Evolutionary conservation across 2,888 invertebrate species (phyloP).

Genomic region (Apodemia hepburni): DNA sequence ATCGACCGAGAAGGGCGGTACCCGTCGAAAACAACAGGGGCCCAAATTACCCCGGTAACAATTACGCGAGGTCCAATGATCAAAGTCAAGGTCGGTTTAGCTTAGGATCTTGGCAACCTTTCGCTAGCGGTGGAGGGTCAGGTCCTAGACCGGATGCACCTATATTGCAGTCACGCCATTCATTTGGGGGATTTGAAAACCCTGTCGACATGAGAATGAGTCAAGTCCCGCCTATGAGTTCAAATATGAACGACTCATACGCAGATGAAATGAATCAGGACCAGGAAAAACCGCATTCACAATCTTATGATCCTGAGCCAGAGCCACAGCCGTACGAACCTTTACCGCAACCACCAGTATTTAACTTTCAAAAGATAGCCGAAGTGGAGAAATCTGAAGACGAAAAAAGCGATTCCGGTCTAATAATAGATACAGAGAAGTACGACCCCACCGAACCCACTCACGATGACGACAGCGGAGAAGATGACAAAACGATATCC

Average conservation of each 20-base stretch:
- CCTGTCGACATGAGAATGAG: conserved; percentile 61
- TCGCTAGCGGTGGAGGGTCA: conserved; percentile 28
- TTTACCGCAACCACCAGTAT: conserved; percentile 57
- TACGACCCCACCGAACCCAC: conserved; percentile 80
- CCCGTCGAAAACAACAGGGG: conserved; percentile 31
- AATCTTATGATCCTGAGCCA: conserved; percentile 32
- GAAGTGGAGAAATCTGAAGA: conserved; percentile 68
- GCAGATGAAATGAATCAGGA: conserved; percentile 78
- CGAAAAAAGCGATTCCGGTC: conserved; percentile 76
- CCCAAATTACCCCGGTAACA: conserved; percentile 23
- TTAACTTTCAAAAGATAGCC: conserved; percentile 49
- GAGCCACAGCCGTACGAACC: conserved; percentile 41
- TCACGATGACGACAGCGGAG: conserved; percentile 57
- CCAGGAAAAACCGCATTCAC: conserved; percentile 34
- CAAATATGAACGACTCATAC: conserved; percentile 72
- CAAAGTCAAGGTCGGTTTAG: conserved; percentile 33
- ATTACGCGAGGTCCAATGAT: conserved; percentile 28
- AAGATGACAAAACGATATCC: conserved; percentile 33
- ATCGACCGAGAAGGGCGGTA: conserved; percentile 31
- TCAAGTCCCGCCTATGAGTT: conserved; percentile 29
- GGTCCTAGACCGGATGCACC: conserved; percentile 33
- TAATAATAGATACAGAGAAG: conserved; percentile 80
- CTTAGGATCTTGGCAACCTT: conserved; percentile 44
- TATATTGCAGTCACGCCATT: conserved; percentile 41
- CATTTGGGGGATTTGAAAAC: conserved; percentile 56